Evolutionary conservation across 1,140 invertebrate genomes (phyloP).

Genomic region (Adelges cooleyi): DNA sequence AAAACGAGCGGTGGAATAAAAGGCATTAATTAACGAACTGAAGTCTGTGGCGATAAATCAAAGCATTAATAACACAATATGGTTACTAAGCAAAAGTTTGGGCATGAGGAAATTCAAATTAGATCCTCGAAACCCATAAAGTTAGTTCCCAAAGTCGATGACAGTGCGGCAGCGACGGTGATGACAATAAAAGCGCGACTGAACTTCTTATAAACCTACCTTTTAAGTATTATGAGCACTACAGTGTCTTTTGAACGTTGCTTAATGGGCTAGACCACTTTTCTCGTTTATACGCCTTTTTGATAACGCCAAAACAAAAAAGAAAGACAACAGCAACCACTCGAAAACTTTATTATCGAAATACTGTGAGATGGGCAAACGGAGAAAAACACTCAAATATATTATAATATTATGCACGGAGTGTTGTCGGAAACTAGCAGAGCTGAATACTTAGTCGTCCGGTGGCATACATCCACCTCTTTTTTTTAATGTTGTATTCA

Average conservation of each 20-base stretch:
- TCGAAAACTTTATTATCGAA: conserved; percentile 22
- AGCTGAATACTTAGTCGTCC: conserved; percentile 14
- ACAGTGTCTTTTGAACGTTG: conserved; percentile 12
- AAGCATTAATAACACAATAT: conserved; percentile 14
- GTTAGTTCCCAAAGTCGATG: conserved; percentile 6
- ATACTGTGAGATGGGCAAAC: not conserved
- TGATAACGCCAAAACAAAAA: not conserved
- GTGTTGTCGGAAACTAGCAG: too few species aligned
- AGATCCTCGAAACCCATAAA: conserved; percentile 20
- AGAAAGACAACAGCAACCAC: not conserved
- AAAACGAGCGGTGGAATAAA: too few species aligned
- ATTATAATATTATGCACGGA: not conserved
- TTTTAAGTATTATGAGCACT: conserved; percentile 10
- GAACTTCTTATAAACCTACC: conserved; percentile 17
- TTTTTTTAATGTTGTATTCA: not conserved
- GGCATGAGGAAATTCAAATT: conserved; percentile 16
- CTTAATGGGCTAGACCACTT: conserved; percentile 21
- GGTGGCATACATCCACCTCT: too few species aligned
- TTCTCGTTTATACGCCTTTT: not conserved
- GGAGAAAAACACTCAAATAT: too few species aligned
- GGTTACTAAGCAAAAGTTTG: conserved; percentile 10
- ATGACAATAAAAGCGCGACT: not conserved
- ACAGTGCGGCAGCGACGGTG: not conserved
- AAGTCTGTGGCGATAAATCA: conserved; percentile 11
- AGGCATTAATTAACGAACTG: not conserved